Conservation (phyloP, 2,888 invertebrate genomes). For the Druceiella hillmani region DNA sequence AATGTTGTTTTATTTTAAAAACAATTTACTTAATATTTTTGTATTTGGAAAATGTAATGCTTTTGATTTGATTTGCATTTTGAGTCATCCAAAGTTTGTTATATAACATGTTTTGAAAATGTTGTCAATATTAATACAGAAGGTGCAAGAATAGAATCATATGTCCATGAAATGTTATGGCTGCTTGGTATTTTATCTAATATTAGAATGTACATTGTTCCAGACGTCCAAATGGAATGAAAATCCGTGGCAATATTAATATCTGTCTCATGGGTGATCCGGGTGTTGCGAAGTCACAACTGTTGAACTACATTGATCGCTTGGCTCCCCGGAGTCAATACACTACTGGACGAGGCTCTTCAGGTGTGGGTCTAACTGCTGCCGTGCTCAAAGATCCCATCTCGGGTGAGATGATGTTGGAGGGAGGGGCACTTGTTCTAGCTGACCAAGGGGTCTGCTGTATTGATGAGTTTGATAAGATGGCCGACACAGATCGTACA, state of each 20-base stretch:
- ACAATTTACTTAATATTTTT: no score
- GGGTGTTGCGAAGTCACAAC: constrained; percentile 98
- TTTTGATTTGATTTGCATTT: no score
- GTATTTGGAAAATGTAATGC: no score
- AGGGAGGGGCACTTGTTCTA: constrained; percentile 94
- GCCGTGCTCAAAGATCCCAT: constrained; percentile 84
- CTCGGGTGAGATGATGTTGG: constrained; percentile 95
- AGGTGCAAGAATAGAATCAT: no score
- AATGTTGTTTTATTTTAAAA: no score
- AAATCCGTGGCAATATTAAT: constrained; percentile 95
- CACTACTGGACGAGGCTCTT: constrained; percentile 94
- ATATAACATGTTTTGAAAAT: no score
- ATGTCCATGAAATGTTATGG: no score
- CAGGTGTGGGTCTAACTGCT: constrained; percentile 98
- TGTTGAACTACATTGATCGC: constrained; percentile 90
- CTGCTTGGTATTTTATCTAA: no score
- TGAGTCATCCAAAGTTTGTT: no score
- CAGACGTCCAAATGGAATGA: constrained; percentile 87
- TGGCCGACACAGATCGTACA: constrained; percentile 93
- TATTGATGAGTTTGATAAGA: constrained; percentile 99
- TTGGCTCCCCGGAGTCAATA: constrained; percentile 91
- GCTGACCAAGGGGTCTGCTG: constrained; percentile 98
- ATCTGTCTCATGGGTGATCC: constrained; percentile 99
- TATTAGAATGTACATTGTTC: no score
- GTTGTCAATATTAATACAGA: no score